Evolutionary conservation across 2,113 vertebrate species (phyloP), one percentile per base, ranked within the genome.

Genomic region (Gorilla gorilla): DNA sequence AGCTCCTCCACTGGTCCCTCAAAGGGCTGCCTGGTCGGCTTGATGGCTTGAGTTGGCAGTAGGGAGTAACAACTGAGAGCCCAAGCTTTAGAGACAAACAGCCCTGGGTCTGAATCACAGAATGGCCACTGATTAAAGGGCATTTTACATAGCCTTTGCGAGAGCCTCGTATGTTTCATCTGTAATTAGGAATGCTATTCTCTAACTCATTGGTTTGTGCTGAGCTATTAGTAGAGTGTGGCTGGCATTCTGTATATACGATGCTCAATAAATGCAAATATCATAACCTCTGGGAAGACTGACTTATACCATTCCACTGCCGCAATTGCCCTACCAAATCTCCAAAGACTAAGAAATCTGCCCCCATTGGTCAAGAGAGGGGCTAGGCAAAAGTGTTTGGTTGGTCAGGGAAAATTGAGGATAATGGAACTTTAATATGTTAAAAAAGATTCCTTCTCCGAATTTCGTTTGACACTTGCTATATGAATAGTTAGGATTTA

Each of bases 1-100:
- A 64, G 72, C 78, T 68, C 89, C 93, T 57, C 72, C 59, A 6
- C 22, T 17, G 52, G 75, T 91, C 59, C 89, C 81, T 82, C 35
- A 57, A 68, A 73, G 91, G 91, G 92, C 92, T 55, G 61, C 79
- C 84, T 83, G 85, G 22, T 84, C 97, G 96, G 93, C 86, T 89
- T n/a, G n/a, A 16, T 23, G 40, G 35, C 11, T 86, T 48, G 70
- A 83, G 80, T 83, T 96, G 98, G 93, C 96, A 96, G 90, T 2
- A 32, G 72, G 23, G 27, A 79, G 59, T 35, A 11, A 70, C 88
- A 64, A 93, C 20, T 3, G 73, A 94, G 79, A 96, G 43, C 43
- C 94, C 68, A 59, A 12, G 76, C 64, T 94, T 90, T 57, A 23
- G 61, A 96, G 73, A 82, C 66, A 64, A 73, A 75, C 72, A 83